A percentile compares a stretch with the other conserved stretches of the same genome.
Evolutionary conservation across 2,113 vertebrate genomes (phyloP).

Genomic region (Corydoras sp.): DNA sequence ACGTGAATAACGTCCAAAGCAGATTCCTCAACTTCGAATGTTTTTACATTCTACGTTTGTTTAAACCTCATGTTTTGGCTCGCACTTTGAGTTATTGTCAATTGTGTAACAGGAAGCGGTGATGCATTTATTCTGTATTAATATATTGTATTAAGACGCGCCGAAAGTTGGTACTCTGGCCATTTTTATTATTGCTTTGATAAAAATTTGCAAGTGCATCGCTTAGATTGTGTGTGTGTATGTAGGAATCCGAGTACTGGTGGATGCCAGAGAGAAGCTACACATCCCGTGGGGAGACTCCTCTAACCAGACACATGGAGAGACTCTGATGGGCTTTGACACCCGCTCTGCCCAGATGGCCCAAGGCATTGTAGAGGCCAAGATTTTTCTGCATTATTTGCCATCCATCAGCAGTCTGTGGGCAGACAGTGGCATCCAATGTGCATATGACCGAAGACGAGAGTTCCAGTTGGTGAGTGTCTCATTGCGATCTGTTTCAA

Average conservation of each 20-base stretch:
- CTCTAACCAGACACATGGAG: slow-evolving; percentile 76
- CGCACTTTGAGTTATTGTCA: no score
- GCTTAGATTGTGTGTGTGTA: not conserved
- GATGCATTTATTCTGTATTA: no score
- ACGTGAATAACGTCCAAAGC: no score
- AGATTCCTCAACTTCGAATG: no score
- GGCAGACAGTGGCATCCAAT: slow-evolving; percentile 86
- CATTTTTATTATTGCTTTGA: no score
- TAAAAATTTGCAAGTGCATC: no score
- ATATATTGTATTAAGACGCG: no score
- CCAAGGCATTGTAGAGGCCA: slow-evolving; percentile 81
- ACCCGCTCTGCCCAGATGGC: slow-evolving; percentile 75
- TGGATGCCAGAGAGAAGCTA: slow-evolving; percentile 94
- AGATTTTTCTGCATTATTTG: slow-evolving; percentile 77
- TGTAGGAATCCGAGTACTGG: slow-evolving; percentile 86
- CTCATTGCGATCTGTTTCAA: no score
- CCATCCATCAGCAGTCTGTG: slow-evolving; percentile 79
- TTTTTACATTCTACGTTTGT: no score
- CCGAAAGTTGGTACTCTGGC: no score
- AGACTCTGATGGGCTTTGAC: slow-evolving; percentile 87
- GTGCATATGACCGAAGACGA: slow-evolving; percentile 87
- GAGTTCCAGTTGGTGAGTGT: slow-evolving; percentile 94
- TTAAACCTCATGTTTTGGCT: no score
- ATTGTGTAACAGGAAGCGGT: no score
- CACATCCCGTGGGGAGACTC: slow-evolving; percentile 92